phyloP scores from a whole-genome alignment of 2,113 vertebrate species.

The Barbus barbus region DNA sequence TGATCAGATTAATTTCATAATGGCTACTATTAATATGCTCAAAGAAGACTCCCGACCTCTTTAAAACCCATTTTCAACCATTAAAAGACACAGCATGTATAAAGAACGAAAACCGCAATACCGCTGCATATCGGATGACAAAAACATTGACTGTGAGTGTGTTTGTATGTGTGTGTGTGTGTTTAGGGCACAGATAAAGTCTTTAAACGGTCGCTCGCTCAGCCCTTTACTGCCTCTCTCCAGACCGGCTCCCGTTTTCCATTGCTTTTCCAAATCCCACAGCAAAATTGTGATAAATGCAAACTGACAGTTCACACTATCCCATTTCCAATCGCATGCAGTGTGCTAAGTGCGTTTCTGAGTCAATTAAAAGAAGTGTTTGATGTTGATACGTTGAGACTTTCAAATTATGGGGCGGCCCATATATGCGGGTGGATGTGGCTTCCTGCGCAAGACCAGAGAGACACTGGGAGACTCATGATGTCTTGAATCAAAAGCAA shows the following conservation, averaged over 20 bases:
- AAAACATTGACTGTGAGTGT: slow-evolving; percentile 41
- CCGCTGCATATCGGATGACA: slow-evolving; percentile 32
- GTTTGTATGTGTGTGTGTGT: slow-evolving; percentile 2
- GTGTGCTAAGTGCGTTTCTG: slow-evolving; percentile 68
- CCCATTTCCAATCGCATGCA: slow-evolving; percentile 65
- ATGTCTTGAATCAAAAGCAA: not conserved
- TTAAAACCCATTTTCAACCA: slow-evolving; percentile 21
- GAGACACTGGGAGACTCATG: not conserved
- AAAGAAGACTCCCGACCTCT: slow-evolving; percentile 6
- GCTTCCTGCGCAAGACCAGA: not conserved
- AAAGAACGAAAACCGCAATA: not conserved
- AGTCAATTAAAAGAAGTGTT: slow-evolving; percentile 72
- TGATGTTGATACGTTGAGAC: slow-evolving; percentile 72
- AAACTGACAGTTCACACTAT: slow-evolving; percentile 73
- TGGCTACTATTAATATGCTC: slow-evolving; percentile 31
- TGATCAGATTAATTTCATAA: slow-evolving; percentile 47
- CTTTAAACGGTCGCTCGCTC: slow-evolving; percentile 42
- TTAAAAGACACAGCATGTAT: not conserved
- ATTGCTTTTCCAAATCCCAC: slow-evolving; percentile 57
- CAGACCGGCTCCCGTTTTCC: slow-evolving; percentile 31
- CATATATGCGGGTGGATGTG: slow-evolving; percentile 41
- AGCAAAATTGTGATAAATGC: slow-evolving; percentile 66
- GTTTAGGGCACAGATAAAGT: slow-evolving; percentile 43
- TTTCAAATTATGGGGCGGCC: slow-evolving; percentile 60
- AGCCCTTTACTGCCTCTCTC: slow-evolving; percentile 3